Conservation (phyloP, 2,888 invertebrate genomes). For the Hirtodrosophila trivittata region DNA sequence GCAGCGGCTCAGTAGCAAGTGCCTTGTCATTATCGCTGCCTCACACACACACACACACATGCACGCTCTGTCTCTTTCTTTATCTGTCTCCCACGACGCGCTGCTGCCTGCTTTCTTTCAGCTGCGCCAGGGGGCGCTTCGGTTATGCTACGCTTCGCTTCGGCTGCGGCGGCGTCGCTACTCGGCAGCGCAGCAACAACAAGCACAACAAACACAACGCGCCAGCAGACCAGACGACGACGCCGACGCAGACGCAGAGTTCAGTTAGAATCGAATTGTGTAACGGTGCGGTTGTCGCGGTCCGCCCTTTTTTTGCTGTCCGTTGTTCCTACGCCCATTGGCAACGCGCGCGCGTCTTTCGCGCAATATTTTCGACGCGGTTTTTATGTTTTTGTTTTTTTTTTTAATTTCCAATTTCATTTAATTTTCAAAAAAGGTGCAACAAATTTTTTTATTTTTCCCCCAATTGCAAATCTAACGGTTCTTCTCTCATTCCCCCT, state of each 20-base stretch:
- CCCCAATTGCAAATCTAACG: slow-evolving; percentile 14
- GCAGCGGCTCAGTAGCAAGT: slow-evolving; percentile 31
- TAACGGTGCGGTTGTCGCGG: slow-evolving; percentile 72
- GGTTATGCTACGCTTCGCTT: slow-evolving; percentile 69
- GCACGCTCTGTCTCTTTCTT: slow-evolving; percentile 11
- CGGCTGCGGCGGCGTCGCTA: slow-evolving; percentile 60
- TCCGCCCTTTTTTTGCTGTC: slow-evolving; percentile 38
- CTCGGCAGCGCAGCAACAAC: slow-evolving; percentile 19
- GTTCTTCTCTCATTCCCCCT: slow-evolving; percentile 1
- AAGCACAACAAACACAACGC: slow-evolving; percentile 29
- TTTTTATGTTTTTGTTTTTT: slow-evolving; percentile 44
- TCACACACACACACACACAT: background rate
- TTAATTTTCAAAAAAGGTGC: slow-evolving; percentile 30
- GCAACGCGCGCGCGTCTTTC: slow-evolving; percentile 50
- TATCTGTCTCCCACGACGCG: slow-evolving; percentile 48
- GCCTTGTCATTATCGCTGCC: slow-evolving; percentile 62
- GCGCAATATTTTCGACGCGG: slow-evolving; percentile 48
- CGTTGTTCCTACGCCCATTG: background rate
- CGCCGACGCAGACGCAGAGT: slow-evolving; percentile 59
- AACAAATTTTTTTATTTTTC: slow-evolving; percentile 30
- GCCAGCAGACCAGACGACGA: slow-evolving; percentile 53
- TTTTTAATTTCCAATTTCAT: slow-evolving; percentile 10
- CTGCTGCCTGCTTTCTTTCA: slow-evolving; percentile 43
- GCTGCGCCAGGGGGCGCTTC: slow-evolving; percentile 45
- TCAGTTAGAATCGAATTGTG: slow-evolving; percentile 82